These are phyloP conservation scores for Dryomyza anilis DNA, from an alignment of 2,888 invertebrate species.

Conservation along the genomic window DNA sequence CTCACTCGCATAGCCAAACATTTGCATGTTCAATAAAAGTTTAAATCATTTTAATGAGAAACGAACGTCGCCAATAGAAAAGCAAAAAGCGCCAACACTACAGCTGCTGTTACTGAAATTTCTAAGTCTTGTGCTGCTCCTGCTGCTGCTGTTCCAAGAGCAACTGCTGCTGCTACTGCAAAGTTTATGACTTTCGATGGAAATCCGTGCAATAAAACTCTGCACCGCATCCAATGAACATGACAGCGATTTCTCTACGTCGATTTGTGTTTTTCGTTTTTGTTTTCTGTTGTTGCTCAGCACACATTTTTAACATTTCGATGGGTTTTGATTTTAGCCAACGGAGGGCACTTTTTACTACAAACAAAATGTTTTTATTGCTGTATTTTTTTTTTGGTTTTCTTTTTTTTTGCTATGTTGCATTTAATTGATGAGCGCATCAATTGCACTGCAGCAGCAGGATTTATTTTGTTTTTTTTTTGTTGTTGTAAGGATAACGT, in stretches of 20 bases:
- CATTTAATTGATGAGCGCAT: conserved; percentile 25
- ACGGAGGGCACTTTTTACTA: too few relatives aligned
- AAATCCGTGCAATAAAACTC: conserved; percentile 20
- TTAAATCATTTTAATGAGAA: neutral
- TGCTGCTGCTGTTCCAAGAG: neutral
- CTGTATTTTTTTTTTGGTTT: neutral
- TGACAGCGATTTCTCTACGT: conserved; percentile 14
- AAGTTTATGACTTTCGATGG: conserved; percentile 23
- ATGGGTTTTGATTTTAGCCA: neutral
- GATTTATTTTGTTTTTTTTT: too few relatives aligned
- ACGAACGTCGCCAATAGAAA: neutral
- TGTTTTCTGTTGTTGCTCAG: neutral
- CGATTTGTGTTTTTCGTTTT: neutral
- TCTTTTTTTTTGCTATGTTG: neutral
- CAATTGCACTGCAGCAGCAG: neutral
- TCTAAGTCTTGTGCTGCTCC: conserved; percentile 17
- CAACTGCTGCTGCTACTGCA: conserved; percentile 15
- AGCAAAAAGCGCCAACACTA: neutral
- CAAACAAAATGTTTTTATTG: neutral
- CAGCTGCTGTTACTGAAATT: conserved; percentile 15
- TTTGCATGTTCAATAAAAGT: conserved; percentile 2
- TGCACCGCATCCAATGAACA: conserved; percentile 9
- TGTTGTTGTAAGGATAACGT: too few relatives aligned
- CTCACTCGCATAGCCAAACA: too few relatives aligned
- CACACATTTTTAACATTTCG: neutral